Base-by-base conservation (phyloP, 2,113 vertebrate genomes). In the Gobio gobio region DNA sequence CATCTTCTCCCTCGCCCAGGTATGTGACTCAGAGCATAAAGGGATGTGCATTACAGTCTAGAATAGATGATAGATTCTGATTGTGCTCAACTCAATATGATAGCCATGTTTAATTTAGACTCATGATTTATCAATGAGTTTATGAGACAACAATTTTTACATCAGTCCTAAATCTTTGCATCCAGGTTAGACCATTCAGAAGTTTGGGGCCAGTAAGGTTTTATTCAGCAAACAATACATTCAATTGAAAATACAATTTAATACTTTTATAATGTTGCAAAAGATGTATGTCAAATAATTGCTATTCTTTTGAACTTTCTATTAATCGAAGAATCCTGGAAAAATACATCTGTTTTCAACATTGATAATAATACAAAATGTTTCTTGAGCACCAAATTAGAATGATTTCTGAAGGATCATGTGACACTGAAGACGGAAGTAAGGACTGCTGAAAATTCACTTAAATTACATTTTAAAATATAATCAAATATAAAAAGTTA, bases 1-100 rank as follows among this genome's bases (percentile, higher is more conserved):
- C 10, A 94, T 98, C 86, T 96, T 97, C 86, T 96, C 96, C 81
- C 92, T 98, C n/a, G 96, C 97, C 81, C 98, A 98, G 97, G 98
- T 99, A 94, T 63, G n/a, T 68, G 45, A 24, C 47, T 14, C 49
- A 26, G 20, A 47, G 8, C 16, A 64, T n/a, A 20, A 47, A 80
- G 66, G 5, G 20, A 54, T 20, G 74, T 33, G 74, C 24, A 76
- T 51, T 33, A 54, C 47, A 29, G 45, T 51, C 58, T 40, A 45
- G 29, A 29, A 29, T 29, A 29, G 33, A 59, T 61, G 12, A 61
- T 45, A 26, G 12, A 43, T 43, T 79, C 56, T 16, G 12, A 40
- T 26, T 33, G 26, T 54, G n/a, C 47, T 49, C 7, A 10, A 47
- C n/a, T 73, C 43, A 73, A 77, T 58, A 40, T 40, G 56, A 36